phyloP scores from a whole-genome alignment of 2,888 invertebrate species.

The Prosapia bicincta region DNA sequence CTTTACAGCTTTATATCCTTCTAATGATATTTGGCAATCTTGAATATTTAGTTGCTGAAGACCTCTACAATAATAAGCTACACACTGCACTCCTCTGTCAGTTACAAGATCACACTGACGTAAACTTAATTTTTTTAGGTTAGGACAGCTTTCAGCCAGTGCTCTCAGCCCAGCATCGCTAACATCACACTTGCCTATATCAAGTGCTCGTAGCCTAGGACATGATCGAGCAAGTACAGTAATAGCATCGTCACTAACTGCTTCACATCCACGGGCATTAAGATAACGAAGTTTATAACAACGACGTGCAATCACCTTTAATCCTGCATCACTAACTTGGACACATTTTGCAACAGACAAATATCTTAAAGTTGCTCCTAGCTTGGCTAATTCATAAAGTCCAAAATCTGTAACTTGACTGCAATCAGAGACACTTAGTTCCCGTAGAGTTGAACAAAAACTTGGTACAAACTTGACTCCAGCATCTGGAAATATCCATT shows the following conservation, averaged over 20 bases:
- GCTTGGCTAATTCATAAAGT: conserved; percentile 79
- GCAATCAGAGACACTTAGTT: conserved; percentile 89
- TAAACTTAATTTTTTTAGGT: conserved; percentile 83
- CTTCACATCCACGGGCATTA: conserved; percentile 89
- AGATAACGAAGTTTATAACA: conserved; percentile 87
- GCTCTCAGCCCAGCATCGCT: conserved; percentile 85
- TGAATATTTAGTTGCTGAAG: conserved; percentile 90
- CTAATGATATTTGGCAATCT: conserved; percentile 84
- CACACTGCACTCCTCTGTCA: conserved; percentile 81
- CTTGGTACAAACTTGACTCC: conserved; percentile 90
- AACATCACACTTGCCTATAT: conserved; percentile 91
- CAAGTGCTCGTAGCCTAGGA: conserved; percentile 79
- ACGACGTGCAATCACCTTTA: conserved; percentile 79
- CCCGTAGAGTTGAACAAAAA: conserved; percentile 78
- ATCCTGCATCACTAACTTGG: conserved; percentile 82
- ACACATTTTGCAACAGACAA: conserved; percentile 93
- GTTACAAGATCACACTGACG: conserved; percentile 89
- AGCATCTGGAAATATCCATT: conserved; percentile 69
- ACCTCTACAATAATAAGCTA: conserved; percentile 87
- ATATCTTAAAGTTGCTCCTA: conserved; percentile 86
- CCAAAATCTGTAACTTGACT: conserved; percentile 86
- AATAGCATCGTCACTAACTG: conserved; percentile 89
- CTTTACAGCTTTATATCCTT: conserved; percentile 88
- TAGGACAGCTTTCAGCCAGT: conserved; percentile 84
- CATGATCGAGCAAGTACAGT: conserved; percentile 83